Percentiles rank a stretch among this genome's conserved stretches.
phyloP scores from a whole-genome alignment of 2,888 invertebrate species.

The Belgica antarctica region DNA sequence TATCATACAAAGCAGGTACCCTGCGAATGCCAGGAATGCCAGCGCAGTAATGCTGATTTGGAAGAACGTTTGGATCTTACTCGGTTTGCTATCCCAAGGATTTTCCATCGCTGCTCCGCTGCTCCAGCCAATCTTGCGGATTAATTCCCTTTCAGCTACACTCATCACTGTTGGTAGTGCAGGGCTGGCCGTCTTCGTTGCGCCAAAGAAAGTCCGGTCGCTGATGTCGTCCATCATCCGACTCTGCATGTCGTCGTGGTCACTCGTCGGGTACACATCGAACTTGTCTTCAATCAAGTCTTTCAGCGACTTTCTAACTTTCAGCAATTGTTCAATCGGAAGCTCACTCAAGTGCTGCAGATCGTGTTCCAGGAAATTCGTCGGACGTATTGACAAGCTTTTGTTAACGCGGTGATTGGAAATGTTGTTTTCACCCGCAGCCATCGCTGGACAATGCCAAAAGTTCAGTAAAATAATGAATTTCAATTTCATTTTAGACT shows the following conservation, averaged over 20 bases:
- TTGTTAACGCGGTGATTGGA: not conserved
- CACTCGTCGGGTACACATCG: too few relatives aligned
- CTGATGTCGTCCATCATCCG: constrained; percentile 21
- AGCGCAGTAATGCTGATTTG: constrained; percentile 74
- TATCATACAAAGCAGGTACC: constrained; percentile 74
- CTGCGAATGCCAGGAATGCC: constrained; percentile 81
- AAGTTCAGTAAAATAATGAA: too few relatives aligned
- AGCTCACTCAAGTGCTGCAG: constrained; percentile 61
- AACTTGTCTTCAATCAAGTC: too few relatives aligned
- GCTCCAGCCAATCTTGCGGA: too few relatives aligned
- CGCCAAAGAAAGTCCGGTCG: too few relatives aligned
- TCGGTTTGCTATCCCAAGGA: constrained; percentile 55
- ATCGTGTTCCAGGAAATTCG: constrained; percentile 37
- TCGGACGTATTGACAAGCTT: not conserved
- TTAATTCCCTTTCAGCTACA: too few relatives aligned
- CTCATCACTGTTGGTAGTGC: not conserved
- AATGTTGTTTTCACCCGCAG: not conserved
- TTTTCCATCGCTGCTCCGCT: not conserved
- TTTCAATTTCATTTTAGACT: too few relatives aligned
- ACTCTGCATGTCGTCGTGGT: constrained; percentile 12
- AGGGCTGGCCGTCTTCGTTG: not conserved
- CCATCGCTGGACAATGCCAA: too few relatives aligned
- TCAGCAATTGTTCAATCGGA: constrained; percentile 67
- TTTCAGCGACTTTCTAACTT: constrained; percentile 56
- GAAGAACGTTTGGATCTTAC: constrained; percentile 71